Evolutionary conservation across 2,888 invertebrate genomes (phyloP), one percentile per base, ranked within the genome.

Genomic region (Coleophora deauratella): DNA sequence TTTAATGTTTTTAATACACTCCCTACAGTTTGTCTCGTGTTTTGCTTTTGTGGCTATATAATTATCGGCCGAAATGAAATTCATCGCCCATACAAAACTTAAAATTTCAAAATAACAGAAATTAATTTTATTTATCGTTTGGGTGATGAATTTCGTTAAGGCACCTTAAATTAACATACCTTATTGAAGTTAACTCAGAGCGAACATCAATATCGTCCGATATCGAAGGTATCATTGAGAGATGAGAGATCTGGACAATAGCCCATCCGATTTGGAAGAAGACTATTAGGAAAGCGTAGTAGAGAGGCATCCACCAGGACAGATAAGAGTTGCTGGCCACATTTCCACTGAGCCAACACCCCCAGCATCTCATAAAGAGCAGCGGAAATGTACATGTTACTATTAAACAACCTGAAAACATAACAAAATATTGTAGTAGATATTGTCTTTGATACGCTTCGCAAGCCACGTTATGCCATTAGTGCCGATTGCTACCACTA

Each of bases 221-320:
- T 42, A 96, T 87, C 39, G 91, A 90, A 1, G 97, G 96, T 57
- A 97, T 96, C 72, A 98, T 91, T 1, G 97, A 91, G 41, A 98
- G 87, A 77, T 98, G 98, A 1, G 96, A 93, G 57, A 98, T 96
- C 85, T 98, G 97, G 1, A 94, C 94, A 7, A 94, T 87, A 0
- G 98, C 97, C 97, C 97, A 98, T 9, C 97, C 97, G 52, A 94
- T 92, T 82, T 98, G 97, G 75, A 96, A 96, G 52, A 96, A 78
- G 9, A 88, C 72, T 50, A 95, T 93, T 43, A 88, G 80, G 28
- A 78, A 56, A 1, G 86, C 79, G 54, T 89, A 89, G 66, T 89
- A 89, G 2, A 87, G 53, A 0, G 89, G 79, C 67, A 86, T 78
- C 86, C 87, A 87, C 87, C 86, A 87, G 3, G 58, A 52, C 2